Conservation (phyloP, 2,797 vertebrate genomes). For the Anguilla pacifica region DNA sequence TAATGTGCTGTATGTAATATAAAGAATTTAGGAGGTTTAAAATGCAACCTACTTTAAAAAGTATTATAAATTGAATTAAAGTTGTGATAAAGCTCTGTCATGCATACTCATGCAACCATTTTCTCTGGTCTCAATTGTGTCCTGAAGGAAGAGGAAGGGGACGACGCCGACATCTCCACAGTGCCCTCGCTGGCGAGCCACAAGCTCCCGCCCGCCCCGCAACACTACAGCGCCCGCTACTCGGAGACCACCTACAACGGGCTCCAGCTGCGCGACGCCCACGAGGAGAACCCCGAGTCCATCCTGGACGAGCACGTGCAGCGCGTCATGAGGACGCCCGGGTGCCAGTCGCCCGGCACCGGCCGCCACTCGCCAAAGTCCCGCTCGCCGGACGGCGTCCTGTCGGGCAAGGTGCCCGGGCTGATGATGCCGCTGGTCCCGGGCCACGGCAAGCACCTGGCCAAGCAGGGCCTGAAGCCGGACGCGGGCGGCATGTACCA, state of each 20-base stretch:
- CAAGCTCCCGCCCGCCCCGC: constrained; percentile 77
- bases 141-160: constrained; percentile 89
- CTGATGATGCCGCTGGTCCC: constrained; percentile 65
- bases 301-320: constrained; percentile 93
- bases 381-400: constrained; percentile 81
- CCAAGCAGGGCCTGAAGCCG: constrained; percentile 69
- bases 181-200: constrained; percentile 75
- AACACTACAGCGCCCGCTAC: constrained; percentile 84
- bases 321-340: constrained; percentile 91
- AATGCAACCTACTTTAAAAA: not conserved
- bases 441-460: constrained; percentile 70
- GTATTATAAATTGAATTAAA: not conserved
- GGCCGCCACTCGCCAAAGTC: constrained; percentile 83
- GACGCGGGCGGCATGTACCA: constrained; percentile 67
- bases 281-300: constrained; percentile 90
- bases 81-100: too few species aligned
- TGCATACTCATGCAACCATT: not conserved
- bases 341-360: constrained; percentile 87
- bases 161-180: constrained; percentile 82
- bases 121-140: not conserved
- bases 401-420: constrained; percentile 53
- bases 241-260: constrained; percentile 81
- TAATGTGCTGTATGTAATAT: too few species aligned
- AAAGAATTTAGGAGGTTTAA: not conserved
- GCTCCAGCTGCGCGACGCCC: constrained; percentile 81